These are phyloP conservation scores for Alethe diademata DNA, from an alignment of 2,113 vertebrate species.

Conservation along the genomic window DNA sequence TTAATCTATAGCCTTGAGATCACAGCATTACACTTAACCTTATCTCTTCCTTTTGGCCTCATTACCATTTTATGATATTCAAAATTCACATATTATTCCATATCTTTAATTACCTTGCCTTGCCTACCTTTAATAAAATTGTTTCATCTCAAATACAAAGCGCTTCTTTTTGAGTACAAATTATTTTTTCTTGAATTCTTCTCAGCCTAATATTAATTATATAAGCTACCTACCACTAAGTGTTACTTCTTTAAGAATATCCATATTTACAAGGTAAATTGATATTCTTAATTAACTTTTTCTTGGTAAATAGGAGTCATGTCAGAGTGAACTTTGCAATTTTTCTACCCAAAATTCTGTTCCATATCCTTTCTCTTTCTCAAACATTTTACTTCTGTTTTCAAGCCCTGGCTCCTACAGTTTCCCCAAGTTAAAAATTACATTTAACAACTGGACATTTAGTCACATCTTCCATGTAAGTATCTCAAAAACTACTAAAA, in stretches of 20 bases:
- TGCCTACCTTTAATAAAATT: slow-evolving; percentile 9
- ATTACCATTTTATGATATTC: slow-evolving; percentile 17
- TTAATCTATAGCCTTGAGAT: background rate
- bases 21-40: background rate
- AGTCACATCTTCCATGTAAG: background rate
- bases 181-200: background rate
- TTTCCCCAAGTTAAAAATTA: background rate
- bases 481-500: background rate
- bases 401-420: background rate
- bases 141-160: slow-evolving; percentile 55
- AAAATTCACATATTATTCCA: slow-evolving; percentile 12
- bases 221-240: background rate
- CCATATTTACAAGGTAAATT: background rate
- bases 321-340: background rate
- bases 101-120: slow-evolving; percentile 21
- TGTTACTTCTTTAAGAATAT: background rate
- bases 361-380: background rate
- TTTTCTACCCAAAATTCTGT: background rate
- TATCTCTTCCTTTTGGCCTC: slow-evolving; percentile 37
- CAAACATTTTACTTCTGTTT: background rate
- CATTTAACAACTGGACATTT: background rate
- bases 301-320: background rate
- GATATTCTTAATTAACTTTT: background rate
- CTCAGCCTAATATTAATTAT: background rate
- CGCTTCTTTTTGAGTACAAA: background rate